Conservation (phyloP, 2,113 vertebrate genomes). For the Triplophysa dalaica region DNA sequence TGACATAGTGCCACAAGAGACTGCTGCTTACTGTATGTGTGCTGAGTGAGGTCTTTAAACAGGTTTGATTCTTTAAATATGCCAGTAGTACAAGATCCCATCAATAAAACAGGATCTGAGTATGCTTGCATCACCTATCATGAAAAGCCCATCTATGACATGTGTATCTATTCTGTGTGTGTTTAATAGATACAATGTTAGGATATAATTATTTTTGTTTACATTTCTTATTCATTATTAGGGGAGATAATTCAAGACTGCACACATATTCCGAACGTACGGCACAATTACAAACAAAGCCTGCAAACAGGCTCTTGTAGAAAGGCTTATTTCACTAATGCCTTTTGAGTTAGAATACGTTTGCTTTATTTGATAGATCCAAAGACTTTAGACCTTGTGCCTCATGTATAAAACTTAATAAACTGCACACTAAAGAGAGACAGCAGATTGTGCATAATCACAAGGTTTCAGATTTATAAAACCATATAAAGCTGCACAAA, state of each 20-base stretch:
- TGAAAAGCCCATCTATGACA: too few species aligned
- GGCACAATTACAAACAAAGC: constrained; percentile 6
- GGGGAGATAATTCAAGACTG: not conserved
- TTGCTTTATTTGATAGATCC: constrained; percentile 14
- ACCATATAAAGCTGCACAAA: not conserved
- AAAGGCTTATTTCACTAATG: constrained; percentile 29
- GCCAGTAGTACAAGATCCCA: too few species aligned
- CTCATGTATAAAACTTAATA: not conserved
- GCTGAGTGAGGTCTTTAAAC: constrained; percentile 5
- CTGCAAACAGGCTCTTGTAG: constrained; percentile 7
- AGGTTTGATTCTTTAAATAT: constrained; percentile 2
- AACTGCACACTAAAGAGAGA: not conserved
- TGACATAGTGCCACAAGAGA: constrained; percentile 25
- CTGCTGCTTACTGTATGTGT: constrained; percentile 9
- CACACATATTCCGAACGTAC: too few species aligned
- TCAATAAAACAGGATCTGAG: too few species aligned
- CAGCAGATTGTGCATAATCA: not conserved
- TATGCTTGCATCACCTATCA: too few species aligned
- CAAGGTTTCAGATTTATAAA: not conserved
- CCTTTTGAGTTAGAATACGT: constrained; percentile 8
- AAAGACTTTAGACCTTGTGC: not conserved
- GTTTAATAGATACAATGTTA: not conserved
- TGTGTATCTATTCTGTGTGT: too few species aligned
- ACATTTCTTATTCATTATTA: not conserved
- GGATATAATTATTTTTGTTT: not conserved